A percentile compares a stretch with the other conserved stretches of the same genome.
These are phyloP conservation scores for Solenodon paradoxus DNA, from an alignment of 2,113 vertebrate genomes.

Conservation along the genomic window DNA sequence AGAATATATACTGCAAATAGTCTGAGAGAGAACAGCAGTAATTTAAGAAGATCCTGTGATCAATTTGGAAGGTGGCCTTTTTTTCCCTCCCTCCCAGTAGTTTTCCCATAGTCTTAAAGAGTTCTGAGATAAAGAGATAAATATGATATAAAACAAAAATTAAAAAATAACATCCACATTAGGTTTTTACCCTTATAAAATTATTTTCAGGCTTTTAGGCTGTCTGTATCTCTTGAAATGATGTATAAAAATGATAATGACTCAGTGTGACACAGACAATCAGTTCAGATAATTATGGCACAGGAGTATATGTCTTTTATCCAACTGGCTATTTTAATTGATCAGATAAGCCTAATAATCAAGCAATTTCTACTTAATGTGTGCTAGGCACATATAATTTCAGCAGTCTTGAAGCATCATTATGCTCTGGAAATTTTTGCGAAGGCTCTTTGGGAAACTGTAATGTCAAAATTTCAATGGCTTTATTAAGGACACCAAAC, in stretches of 20 bases:
- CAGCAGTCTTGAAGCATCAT: slow-evolving; percentile 18
- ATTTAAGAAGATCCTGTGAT: slow-evolving; percentile 45
- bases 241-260: slow-evolving; percentile 45
- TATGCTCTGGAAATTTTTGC: slow-evolving; percentile 39
- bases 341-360: slow-evolving; percentile 44
- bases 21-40: slow-evolving; percentile 15
- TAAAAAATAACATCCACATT: slow-evolving; percentile 22
- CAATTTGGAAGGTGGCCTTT: not conserved
- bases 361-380: slow-evolving; percentile 58
- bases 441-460: slow-evolving; percentile 10
- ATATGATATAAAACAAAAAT: slow-evolving; percentile 35
- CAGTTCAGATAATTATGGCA: slow-evolving; percentile 16
- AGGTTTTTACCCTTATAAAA: not conserved
- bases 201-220: not conserved
- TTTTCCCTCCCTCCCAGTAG: not conserved
- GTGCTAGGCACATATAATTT: slow-evolving; percentile 23
- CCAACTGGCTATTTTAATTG: slow-evolving; percentile 53
- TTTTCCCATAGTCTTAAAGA: slow-evolving; percentile 29
- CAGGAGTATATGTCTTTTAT: slow-evolving; percentile 41
- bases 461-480: slow-evolving; percentile 14
- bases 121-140: slow-evolving; percentile 5
- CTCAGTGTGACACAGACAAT: slow-evolving; percentile 18
- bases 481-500: not conserved
- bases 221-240: slow-evolving; percentile 22
- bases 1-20: slow-evolving; percentile 49